These are phyloP conservation scores for Zhuqinia jingwanae DNA, from an alignment of 2,888 invertebrate genomes.

Conservation along the genomic window DNA sequence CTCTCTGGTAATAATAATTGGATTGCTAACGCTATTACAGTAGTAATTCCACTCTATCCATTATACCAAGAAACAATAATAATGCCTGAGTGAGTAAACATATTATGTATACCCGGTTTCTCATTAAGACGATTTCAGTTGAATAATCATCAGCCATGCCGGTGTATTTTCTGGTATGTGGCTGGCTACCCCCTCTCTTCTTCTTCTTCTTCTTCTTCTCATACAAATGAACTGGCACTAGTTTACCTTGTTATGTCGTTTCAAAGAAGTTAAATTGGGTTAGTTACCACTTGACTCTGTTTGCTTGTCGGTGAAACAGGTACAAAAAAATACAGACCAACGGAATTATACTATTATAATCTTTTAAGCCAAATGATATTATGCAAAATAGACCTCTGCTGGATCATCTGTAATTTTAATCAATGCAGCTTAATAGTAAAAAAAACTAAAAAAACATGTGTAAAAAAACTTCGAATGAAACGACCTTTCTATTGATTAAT, in stretches of 20 bases:
- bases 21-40: slow-evolving; percentile 26
- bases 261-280: slow-evolving; percentile 4
- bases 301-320: slow-evolving; percentile 18
- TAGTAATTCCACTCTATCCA: not conserved
- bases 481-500: too few relatives aligned
- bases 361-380: slow-evolving; percentile 20
- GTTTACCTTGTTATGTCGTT: slow-evolving; percentile 33
- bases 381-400: slow-evolving; percentile 40
- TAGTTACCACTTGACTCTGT: not conserved
- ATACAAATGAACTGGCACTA: not conserved
- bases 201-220: too few relatives aligned
- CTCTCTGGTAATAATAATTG: slow-evolving; percentile 29
- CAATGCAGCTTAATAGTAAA: slow-evolving; percentile 15
- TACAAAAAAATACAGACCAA: not conserved
- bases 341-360: slow-evolving; percentile 28
- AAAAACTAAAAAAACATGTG: too few relatives aligned
- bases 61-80: slow-evolving; percentile 22
- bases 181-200: not conserved
- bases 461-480: too few relatives aligned
- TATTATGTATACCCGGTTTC: not conserved
- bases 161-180: not conserved
- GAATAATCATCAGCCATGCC: not conserved
- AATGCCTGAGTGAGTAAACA: slow-evolving; percentile 11
- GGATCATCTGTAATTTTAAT: slow-evolving; percentile 22
- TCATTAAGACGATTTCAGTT: not conserved